Evolutionary conservation across 2,797 vertebrate species (phyloP), one percentile per base, ranked within the genome.

Genomic region (Dipus sagitta): DNA sequence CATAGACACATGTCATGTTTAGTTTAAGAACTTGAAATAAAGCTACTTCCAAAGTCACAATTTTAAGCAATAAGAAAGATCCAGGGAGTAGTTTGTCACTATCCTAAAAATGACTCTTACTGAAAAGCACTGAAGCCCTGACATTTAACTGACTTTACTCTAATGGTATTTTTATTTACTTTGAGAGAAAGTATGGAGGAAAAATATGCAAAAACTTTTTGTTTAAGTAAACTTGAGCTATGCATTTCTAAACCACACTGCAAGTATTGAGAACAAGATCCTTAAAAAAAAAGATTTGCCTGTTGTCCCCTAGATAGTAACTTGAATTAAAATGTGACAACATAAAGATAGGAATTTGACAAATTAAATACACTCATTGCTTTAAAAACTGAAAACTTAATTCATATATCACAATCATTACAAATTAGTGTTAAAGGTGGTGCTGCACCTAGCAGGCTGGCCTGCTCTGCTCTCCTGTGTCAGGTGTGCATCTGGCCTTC

Each of bases 321-420:
- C 28, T 52, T 60, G 67, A 95, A 94, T 47, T 87, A 90, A 85
- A 67, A 26, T 83, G 23, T 60, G 23, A 54, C 32, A 85, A 10
- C 42, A 89, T 81, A 70, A 94, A 93, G 76, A 70, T 2, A 86
- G 20, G 64, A 93, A 80, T 2, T 0, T 80, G 47, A 78, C 64
- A 71, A 90, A 62, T 75, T 38, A 95, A 95, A 90, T 85, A 84
- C 32, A 90, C 67, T 68, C 42, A 76, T 1, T 89, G n/a, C 15
- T 85, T 79, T 92, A 77, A 90, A 83, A 26, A 93, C 3, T 88
- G 78, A 96, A 88, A 79, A 68, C 38, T 78, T 30, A 91, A 88
- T 32, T 75, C 76, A 38, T 5, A 23, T 42, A 60, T 74, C 47
- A 60, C 15, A 89, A 3, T 7, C 58, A 77, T 67, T 38, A 28